Base-by-base conservation (phyloP, 2,113 vertebrate genomes). In the Sorex fumeus region DNA sequence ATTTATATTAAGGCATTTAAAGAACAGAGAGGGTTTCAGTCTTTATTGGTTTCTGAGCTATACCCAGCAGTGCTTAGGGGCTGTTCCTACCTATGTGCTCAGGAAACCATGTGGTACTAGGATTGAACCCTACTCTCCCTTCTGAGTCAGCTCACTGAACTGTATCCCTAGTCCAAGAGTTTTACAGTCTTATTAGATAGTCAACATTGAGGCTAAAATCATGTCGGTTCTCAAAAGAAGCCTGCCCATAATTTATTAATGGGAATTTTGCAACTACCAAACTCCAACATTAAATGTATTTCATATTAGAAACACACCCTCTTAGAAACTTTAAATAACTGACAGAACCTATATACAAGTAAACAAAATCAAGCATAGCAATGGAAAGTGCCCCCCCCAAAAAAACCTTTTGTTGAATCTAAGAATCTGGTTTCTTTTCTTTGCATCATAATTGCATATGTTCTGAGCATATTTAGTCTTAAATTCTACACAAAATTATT, bases 171-270 rank as follows among this genome's bases (percentile, higher is more conserved):
- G 57, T 23, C 57, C 57, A 60, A 36, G 81, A 90, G 40, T 64
- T 57, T 87, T 43, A 18, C 8, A 45, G 45, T 82, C 25, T 71
- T 43, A 62, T 66, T 67, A 79, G 64, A 90, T 90, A 85, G 6
- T 77, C 30, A 71, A 28, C 13, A 15, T 62, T 75, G 87, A 75
- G 91, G 67, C 45, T 30, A 75, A 87, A 93, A 84, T 88, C 62
- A 64, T 34, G 4, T 50, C 30, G 43, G 23, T 32, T 12, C 62
- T 57, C 62, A 62, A 88, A 45, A 72, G 47, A 50, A 2, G 10
- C 32, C 28, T 87, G 11, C 23, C 70, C 16, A 28, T 60, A 70
- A 57, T 53, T 83, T 75, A 66, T 64, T 60, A 93, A 36, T 40
- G 72, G 89, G 94, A 36, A 50, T 43, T 60, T 1, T 32, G 3